Evolutionary conservation across 1,140 invertebrate species (phyloP).

Genomic region (Megalopta genalis): DNA sequence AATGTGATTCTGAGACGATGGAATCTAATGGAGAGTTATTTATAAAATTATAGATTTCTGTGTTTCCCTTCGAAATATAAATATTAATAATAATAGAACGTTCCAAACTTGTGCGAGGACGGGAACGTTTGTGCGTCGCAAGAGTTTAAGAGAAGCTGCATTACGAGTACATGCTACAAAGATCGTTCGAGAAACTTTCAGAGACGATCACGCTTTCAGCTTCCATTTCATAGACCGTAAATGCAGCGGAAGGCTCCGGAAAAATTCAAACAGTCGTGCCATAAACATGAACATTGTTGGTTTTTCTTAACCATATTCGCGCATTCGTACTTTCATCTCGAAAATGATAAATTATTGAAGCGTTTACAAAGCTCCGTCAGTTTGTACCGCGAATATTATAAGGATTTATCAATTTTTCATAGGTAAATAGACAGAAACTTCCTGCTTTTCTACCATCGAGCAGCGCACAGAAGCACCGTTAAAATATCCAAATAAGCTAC

Average conservation of each 20-base stretch:
- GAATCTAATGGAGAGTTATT: too few species aligned
- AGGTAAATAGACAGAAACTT: background rate
- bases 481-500: constrained; percentile 11
- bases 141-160: too few species aligned
- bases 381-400: background rate
- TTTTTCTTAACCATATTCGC: background rate
- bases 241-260: background rate
- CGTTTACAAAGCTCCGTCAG: background rate
- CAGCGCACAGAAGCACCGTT: constrained; percentile 6
- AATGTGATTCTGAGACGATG: too few species aligned
- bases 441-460: background rate
- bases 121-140: too few species aligned
- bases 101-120: too few species aligned
- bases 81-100: too few species aligned
- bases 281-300: background rate
- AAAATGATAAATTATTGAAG: background rate
- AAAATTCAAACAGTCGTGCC: background rate
- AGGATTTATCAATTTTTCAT: background rate
- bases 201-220: background rate
- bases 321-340: background rate
- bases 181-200: background rate
- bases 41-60: too few species aligned
- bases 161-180: too few species aligned
- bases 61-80: too few species aligned
- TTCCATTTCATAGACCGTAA: background rate